Evolutionary conservation across 2,888 invertebrate species (phyloP).

Genomic region (Epirrhoe alternata): DNA sequence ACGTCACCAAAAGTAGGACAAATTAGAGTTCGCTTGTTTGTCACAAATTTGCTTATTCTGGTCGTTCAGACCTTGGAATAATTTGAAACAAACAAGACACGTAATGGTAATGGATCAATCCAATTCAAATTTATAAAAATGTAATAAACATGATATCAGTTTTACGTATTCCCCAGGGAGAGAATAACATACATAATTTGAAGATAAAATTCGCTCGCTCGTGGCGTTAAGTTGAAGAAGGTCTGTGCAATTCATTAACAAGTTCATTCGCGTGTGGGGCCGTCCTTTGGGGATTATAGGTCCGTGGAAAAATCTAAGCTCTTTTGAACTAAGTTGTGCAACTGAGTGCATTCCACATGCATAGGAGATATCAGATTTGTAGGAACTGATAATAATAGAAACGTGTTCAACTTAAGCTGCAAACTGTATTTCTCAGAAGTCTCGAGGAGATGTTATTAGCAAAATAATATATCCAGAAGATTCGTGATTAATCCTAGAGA

Average conservation of each 20-base stretch:
- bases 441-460: background rate
- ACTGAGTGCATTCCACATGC: constrained; percentile 2
- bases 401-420: background rate
- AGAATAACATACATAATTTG: constrained; percentile 25
- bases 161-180: constrained; percentile 22
- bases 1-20: constrained; percentile 20
- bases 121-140: constrained; percentile 1
- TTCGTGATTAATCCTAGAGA: constrained; percentile 29
- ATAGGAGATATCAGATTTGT: constrained; percentile 1
- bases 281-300: constrained; percentile 35
- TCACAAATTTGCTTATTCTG: constrained; percentile 9
- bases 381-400: background rate
- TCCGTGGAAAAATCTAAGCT: constrained; percentile 39
- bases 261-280: constrained; percentile 43
- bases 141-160: constrained; percentile 18
- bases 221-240: constrained; percentile 39
- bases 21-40: constrained; percentile 21
- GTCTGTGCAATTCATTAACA: constrained; percentile 43
- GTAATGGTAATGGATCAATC: background rate
- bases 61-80: constrained; percentile 8
- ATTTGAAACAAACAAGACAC: constrained; percentile 9
- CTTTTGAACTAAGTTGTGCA: constrained; percentile 6
- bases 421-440: background rate
- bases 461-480: constrained; percentile 9
- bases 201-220: constrained; percentile 36